Percentiles rank a stretch among this genome's conserved stretches.
Conservation (phyloP, 92 coral and sea anemone genomes). For the Virgularia gustaviana region DNA sequence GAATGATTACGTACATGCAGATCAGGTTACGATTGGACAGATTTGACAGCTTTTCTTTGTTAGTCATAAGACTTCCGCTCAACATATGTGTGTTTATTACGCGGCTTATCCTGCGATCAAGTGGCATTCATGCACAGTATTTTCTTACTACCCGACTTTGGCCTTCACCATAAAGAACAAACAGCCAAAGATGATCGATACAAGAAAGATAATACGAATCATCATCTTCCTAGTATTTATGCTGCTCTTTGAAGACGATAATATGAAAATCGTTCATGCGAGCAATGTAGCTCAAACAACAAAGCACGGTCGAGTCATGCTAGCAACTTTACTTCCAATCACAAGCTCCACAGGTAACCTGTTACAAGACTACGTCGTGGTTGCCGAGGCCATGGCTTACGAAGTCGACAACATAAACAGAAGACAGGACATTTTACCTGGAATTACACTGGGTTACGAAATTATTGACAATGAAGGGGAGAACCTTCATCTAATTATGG, state of each 20-base stretch:
- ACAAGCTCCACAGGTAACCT: conserved; percentile 64
- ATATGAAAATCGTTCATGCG: conserved; percentile 2
- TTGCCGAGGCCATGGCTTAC: conserved; percentile 68
- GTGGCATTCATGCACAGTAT: no score
- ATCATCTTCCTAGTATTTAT: no score
- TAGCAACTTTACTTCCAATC: conserved; percentile 75
- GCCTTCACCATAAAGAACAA: no score
- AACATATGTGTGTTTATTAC: no score
- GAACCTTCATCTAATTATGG: conserved; percentile 75
- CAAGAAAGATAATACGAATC: no score
- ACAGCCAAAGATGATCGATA: no score
- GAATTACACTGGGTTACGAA: conserved; percentile 71
- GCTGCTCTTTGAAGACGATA: background rate
- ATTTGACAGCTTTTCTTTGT: no score
- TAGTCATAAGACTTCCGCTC: no score
- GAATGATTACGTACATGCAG: no score
- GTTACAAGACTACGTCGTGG: conserved; percentile 52
- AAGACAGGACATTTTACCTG: conserved; percentile 41
- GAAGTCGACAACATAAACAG: conserved; percentile 76
- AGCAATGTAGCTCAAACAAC: conserved; percentile 5
- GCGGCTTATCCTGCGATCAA: no score
- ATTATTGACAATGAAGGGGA: conserved; percentile 69
- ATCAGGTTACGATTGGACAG: no score
- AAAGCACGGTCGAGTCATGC: conserved; percentile 62
- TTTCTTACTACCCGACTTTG: no score